Evolutionary conservation across 37 sponge, comb jelly and placozoan genomes (phyloP).

Genomic region (Tethya wilhelma): DNA sequence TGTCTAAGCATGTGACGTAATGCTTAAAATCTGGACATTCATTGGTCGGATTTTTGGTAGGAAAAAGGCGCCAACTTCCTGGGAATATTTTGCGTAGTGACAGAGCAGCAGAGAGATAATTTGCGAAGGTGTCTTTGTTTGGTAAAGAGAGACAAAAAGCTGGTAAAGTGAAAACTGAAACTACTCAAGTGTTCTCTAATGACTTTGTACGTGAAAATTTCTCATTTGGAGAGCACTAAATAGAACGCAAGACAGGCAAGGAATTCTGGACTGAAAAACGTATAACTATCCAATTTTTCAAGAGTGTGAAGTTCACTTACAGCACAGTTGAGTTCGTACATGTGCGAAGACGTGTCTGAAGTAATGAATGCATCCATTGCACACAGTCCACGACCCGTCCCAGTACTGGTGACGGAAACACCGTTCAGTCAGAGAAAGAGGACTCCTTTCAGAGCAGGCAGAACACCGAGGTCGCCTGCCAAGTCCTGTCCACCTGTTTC

Average conservation of each 20-base stretch:
- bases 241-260: background rate
- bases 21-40: no score
- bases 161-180: background rate
- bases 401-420: conserved; percentile 16
- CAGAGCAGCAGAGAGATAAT: background rate
- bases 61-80: conserved; percentile 15
- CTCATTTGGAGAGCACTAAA: background rate
- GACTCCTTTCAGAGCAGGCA: conserved; percentile 71
- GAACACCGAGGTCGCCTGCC: conserved; percentile 59
- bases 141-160: background rate
- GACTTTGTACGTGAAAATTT: background rate
- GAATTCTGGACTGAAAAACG: background rate
- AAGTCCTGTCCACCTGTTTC: conserved; percentile 85
- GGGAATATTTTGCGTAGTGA: background rate
- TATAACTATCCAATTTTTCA: background rate
- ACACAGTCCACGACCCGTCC: conserved; percentile 7
- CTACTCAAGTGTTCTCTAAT: background rate
- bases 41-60: no score
- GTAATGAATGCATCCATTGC: background rate
- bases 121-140: background rate
- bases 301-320: no score
- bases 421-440: conserved; percentile 71
- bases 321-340: background rate
- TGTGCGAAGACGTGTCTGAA: background rate
- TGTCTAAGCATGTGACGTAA: no score